A percentile compares a stretch with the other conserved stretches of the same genome.
Conservation (phyloP, 2,797 vertebrate species). For the Garrulus glandarius region DNA sequence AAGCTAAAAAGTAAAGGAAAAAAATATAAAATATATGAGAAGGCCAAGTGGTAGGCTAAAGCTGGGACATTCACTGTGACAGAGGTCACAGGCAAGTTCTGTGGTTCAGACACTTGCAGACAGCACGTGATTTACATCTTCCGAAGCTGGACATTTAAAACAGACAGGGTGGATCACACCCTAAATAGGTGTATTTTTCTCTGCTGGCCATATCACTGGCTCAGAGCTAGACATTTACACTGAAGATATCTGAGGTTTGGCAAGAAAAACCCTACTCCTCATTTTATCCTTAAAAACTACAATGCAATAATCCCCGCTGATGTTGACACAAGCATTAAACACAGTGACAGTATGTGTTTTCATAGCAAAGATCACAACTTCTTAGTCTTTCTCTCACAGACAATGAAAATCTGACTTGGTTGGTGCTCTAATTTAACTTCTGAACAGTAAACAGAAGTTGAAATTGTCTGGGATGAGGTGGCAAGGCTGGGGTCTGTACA, state of each 20-base stretch:
- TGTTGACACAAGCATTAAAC: background rate
- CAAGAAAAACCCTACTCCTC: background rate
- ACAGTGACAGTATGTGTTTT: background rate
- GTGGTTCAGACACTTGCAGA: background rate
- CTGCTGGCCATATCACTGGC: background rate
- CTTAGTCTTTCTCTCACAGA: too few species aligned
- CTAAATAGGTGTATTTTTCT: background rate
- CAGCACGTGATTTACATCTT: background rate
- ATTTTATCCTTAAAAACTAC: background rate
- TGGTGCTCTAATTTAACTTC: background rate
- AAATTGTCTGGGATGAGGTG: background rate
- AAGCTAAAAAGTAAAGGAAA: background rate
- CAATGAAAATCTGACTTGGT: background rate
- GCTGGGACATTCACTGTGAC: background rate
- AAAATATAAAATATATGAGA: background rate
- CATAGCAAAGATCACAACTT: background rate
- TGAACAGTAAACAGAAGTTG: background rate
- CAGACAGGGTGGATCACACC: background rate
- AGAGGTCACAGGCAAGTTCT: background rate
- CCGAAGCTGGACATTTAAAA: background rate
- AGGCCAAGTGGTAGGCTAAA: background rate
- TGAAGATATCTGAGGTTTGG: background rate
- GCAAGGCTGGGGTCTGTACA: background rate
- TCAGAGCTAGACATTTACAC: background rate
- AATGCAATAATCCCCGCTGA: background rate